These are phyloP conservation scores for Apotomis betuletana DNA, from an alignment of 2,888 invertebrate genomes.

Conservation along the genomic window DNA sequence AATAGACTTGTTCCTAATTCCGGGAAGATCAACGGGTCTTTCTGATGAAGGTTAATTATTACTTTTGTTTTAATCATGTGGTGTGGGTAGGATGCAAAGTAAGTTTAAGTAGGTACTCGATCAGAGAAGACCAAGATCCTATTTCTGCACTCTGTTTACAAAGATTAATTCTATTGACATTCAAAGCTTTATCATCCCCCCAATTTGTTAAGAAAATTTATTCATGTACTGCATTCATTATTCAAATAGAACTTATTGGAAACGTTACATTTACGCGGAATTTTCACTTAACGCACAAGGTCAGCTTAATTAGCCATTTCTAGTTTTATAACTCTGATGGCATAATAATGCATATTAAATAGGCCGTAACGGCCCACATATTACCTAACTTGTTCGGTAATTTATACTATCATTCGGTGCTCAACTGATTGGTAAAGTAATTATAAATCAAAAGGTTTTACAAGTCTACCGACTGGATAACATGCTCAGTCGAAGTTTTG, in stretches of 20 bases:
- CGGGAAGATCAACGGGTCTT: no score
- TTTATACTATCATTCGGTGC: slow-evolving; percentile 21
- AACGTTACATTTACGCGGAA: slow-evolving; percentile 1
- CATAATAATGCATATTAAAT: slow-evolving; percentile 39
- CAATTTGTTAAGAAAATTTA: not conserved
- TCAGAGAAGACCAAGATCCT: no score
- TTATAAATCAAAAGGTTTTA: not conserved
- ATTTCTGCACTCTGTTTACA: no score
- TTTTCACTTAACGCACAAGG: slow-evolving; percentile 26
- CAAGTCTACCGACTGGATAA: not conserved
- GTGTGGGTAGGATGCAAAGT: no score
- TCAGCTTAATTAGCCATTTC: slow-evolving; percentile 33
- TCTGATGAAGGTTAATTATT: no score
- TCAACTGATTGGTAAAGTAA: slow-evolving; percentile 20
- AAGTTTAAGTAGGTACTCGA: no score
- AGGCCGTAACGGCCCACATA: slow-evolving; percentile 29
- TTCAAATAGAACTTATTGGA: not conserved
- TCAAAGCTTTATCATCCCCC: no score
- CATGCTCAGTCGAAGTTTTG: not conserved
- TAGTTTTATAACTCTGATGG: slow-evolving; percentile 32
- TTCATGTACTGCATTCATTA: slow-evolving; percentile 38
- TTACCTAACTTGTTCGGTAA: slow-evolving; percentile 36
- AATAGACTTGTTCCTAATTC: no score
- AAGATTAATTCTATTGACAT: no score
- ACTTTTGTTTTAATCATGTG: no score